Evolutionary conservation across 2,888 invertebrate genomes (phyloP).

Genomic region (Pherbina coryleti): DNA sequence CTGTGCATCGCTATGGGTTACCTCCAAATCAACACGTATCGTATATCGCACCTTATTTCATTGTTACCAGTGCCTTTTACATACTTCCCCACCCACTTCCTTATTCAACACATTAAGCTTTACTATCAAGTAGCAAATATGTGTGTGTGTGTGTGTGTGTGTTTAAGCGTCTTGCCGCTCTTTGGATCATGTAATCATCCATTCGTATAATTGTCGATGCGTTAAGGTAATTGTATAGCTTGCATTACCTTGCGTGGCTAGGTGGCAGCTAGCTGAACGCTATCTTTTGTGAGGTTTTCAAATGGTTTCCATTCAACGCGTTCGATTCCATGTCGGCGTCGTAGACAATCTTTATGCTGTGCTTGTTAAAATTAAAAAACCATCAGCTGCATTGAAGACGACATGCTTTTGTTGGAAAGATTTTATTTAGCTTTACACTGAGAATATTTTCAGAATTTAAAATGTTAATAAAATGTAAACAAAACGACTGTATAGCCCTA

Average conservation of each 20-base stretch:
- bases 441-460: too few species aligned
- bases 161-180: slow-evolving; percentile 15
- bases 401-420: too few species aligned
- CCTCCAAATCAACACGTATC: slow-evolving; percentile 58
- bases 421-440: too few species aligned
- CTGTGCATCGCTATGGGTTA: slow-evolving; percentile 47
- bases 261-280: slow-evolving; percentile 11
- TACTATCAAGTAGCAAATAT: too few species aligned
- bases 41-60: slow-evolving; percentile 63
- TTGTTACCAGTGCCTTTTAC: slow-evolving; percentile 6
- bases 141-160: too few species aligned
- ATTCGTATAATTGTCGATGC: slow-evolving; percentile 70
- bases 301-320: slow-evolving; percentile 25
- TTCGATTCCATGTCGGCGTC: slow-evolving; percentile 17
- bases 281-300: slow-evolving; percentile 41
- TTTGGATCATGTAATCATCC: slow-evolving; percentile 57
- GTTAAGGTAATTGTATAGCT: slow-evolving; percentile 69
- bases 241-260: slow-evolving; percentile 40
- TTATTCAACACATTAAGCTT: neutral
- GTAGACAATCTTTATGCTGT: neutral
- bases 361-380: neutral
- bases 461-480: too few species aligned
- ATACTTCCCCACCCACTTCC: neutral
- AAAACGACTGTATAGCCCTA: too few species aligned
- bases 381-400: too few species aligned